Conservation (phyloP, 2,797 vertebrate genomes). For the Cuniculus paca region DNA sequence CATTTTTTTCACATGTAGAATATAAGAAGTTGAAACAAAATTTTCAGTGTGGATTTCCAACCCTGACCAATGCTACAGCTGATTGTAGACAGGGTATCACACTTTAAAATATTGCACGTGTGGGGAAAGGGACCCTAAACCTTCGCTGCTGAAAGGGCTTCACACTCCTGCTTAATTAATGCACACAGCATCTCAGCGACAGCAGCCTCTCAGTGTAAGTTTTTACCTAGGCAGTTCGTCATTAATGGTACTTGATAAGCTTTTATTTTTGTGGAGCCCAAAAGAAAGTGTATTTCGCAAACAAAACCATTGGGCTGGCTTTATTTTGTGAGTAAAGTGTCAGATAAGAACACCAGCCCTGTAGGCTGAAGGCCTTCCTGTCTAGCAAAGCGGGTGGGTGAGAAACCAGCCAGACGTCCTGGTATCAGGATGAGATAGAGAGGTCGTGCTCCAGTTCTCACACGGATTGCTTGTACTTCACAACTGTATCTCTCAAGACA, state of each 20-base stretch:
- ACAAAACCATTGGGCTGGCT: conserved; percentile 1
- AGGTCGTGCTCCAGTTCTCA: neutral
- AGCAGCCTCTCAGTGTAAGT: fast-evolving
- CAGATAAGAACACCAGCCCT: neutral
- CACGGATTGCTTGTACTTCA: neutral
- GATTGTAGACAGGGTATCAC: neutral
- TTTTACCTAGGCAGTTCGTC: neutral
- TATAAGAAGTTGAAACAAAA: neutral
- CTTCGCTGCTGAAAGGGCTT: neutral
- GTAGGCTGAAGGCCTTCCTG: neutral
- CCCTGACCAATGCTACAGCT: neutral
- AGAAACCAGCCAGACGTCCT: neutral
- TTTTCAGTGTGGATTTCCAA: neutral
- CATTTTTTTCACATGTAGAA: neutral
- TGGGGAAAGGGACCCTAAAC: neutral
- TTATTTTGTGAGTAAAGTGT: neutral
- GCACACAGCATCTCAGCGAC: neutral
- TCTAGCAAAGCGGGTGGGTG: neutral
- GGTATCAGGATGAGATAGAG: neutral
- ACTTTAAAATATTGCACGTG: neutral
- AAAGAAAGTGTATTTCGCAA: neutral
- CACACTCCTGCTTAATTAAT: neutral
- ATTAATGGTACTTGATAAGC: neutral
- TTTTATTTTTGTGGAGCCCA: neutral
- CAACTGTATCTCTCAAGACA: neutral